phyloP scores from a whole-genome alignment of 2,113 vertebrate genomes.

The Eptesicus fuscus region DNA sequence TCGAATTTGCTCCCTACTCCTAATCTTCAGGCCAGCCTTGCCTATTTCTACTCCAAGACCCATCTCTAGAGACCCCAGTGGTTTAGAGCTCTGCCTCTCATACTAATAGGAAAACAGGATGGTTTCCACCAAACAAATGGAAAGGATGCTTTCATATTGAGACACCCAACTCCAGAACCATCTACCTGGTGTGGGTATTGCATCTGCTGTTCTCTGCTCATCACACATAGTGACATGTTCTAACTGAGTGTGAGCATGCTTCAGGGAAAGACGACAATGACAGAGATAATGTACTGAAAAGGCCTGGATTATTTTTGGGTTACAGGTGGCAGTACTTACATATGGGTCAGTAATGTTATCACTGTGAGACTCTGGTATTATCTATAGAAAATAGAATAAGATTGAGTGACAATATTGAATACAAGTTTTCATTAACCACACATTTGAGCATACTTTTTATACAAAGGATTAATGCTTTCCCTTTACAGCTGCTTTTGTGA shows the following conservation, averaged over 20 bases:
- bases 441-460: background rate
- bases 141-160: background rate
- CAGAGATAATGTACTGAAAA: rapidly evolving
- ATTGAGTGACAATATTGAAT: background rate
- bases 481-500: background rate
- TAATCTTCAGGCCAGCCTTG: background rate
- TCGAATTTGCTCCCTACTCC: background rate
- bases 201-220: background rate
- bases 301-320: too few species aligned
- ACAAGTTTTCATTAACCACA: background rate
- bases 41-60: background rate
- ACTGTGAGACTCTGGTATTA: background rate
- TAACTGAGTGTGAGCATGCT: background rate
- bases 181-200: too few species aligned
- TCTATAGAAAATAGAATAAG: slow-evolving; percentile 39
- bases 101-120: background rate
- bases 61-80: background rate
- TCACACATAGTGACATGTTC: rapidly evolving
- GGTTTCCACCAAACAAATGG: background rate
- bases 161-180: background rate
- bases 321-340: slow-evolving; percentile 38
- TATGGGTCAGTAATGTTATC: background rate
- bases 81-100: background rate
- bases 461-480: background rate
- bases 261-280: background rate